A percentile compares a stretch with the other conserved stretches of the same genome.
phyloP scores from a whole-genome alignment of 2,888 invertebrate species.

The Melikaiella ostensackeni region DNA sequence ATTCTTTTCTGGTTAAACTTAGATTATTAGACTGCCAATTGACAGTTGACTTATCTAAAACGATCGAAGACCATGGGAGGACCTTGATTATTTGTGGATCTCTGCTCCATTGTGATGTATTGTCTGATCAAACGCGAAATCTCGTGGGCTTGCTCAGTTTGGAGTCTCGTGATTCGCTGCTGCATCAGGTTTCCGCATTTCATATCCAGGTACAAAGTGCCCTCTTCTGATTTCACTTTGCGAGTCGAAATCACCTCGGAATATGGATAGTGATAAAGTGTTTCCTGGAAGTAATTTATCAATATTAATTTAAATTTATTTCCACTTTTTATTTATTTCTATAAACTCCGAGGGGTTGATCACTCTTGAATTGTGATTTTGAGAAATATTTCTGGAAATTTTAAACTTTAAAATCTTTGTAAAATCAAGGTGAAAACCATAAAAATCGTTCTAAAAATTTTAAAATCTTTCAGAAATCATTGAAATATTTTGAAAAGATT shows the following conservation, averaged over 20 bases:
- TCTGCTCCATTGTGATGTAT: constrained; percentile 94
- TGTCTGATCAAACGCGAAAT: constrained; percentile 97
- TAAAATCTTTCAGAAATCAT: too few species aligned
- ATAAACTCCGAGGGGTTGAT: too few species aligned
- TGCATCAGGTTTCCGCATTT: constrained; percentile 98
- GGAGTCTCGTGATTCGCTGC: constrained; percentile 95
- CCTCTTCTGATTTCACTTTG: constrained; percentile 94
- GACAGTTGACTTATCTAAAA: constrained; percentile 67
- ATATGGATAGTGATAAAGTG: constrained; percentile 94
- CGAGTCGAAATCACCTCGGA: constrained; percentile 97
- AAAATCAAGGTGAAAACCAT: too few species aligned
- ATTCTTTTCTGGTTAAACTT: constrained; percentile 18
- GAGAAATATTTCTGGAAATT: too few species aligned
- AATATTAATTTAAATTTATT: constrained; percentile 29
- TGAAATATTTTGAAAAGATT: too few species aligned
- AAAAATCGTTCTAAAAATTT: too few species aligned
- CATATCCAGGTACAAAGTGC: constrained; percentile 95
- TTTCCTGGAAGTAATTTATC: constrained; percentile 81
- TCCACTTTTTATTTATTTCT: not conserved
- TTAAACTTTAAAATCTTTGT: too few species aligned
- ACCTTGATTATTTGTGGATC: constrained; percentile 72
- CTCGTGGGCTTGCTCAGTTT: constrained; percentile 98
- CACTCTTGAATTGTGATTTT: too few species aligned
- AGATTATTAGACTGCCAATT: not conserved
- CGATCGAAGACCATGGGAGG: constrained; percentile 67